A percentile compares a stretch with the other conserved stretches of the same genome.
These are phyloP conservation scores for Lineus longissimus DNA, from an alignment of 1,140 invertebrate species.

Conservation along the genomic window DNA sequence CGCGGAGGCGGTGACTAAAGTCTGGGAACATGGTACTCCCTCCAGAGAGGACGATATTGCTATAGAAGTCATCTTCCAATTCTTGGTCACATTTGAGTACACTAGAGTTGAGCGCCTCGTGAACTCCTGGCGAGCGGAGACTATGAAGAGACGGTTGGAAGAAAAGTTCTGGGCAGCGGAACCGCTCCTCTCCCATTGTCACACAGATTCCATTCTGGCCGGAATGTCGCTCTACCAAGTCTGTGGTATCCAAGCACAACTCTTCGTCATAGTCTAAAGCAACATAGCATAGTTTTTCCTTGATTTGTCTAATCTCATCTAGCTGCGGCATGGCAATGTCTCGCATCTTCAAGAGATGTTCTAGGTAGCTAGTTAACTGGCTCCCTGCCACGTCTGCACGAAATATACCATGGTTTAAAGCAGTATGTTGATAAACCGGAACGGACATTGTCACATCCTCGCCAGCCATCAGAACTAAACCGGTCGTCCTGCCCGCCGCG, in stretches of 20 bases:
- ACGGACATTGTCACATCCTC: too few species aligned
- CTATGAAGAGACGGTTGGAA: conserved; percentile 64
- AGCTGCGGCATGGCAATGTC: too few species aligned
- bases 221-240: conserved; percentile 70
- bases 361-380: background rate
- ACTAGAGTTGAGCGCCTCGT: conserved; percentile 76
- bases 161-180: conserved; percentile 75
- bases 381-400: background rate
- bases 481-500: too few species aligned
- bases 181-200: conserved; percentile 75
- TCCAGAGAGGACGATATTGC: conserved; percentile 66
- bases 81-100: conserved; percentile 65
- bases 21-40: conserved; percentile 72
- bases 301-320: too few species aligned
- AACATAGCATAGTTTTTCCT: too few species aligned
- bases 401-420: conserved; percentile 63
- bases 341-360: too few species aligned
- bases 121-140: conserved; percentile 34
- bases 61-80: conserved; percentile 82
- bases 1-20: conserved; percentile 20
- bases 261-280: conserved; percentile 58
- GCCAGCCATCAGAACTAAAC: too few species aligned
- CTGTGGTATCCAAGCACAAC: conserved; percentile 79
- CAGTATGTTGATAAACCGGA: conserved; percentile 21
- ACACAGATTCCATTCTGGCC: conserved; percentile 63